Conservation (phyloP, 2,797 vertebrate genomes). For the Zalophus californianus region DNA sequence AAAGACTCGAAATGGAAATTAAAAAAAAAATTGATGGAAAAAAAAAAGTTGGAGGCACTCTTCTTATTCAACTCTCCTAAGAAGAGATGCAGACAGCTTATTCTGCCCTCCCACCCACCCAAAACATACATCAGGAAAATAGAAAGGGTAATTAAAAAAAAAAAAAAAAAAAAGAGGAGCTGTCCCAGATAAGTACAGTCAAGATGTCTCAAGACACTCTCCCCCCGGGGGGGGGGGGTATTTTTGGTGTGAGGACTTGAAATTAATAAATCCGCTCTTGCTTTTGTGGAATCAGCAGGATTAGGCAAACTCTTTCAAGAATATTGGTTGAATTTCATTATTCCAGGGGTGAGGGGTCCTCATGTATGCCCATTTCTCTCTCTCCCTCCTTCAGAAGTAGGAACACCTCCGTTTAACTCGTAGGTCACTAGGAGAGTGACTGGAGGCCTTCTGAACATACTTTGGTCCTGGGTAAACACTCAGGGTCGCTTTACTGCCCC, state of each 20-base stretch:
- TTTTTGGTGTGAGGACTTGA: neutral
- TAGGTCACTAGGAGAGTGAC: neutral
- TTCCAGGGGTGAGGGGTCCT: neutral
- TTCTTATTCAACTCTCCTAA: neutral
- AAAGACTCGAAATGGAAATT: neutral
- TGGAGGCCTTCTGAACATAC: neutral
- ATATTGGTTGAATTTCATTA: neutral
- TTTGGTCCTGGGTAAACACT: neutral
- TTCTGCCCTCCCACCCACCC: neutral
- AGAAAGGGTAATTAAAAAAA: neutral
- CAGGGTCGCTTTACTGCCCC: neutral
- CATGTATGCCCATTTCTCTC: neutral
- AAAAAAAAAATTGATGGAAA: neutral
- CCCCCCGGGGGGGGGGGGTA: neutral
- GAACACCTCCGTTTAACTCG: neutral
- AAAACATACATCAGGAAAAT: neutral
- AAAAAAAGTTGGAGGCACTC: neutral
- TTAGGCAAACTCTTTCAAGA: neutral
- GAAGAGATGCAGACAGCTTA: neutral
- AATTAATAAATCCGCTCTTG: conserved; percentile 14
- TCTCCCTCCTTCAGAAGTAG: neutral
- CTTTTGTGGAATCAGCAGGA: neutral
- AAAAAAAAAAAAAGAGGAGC: accelerated
- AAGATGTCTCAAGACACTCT: conserved; percentile 51
- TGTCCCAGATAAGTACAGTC: neutral